Evolutionary conservation across 2,888 invertebrate genomes (phyloP).

Genomic region (Synergus umbraculus): DNA sequence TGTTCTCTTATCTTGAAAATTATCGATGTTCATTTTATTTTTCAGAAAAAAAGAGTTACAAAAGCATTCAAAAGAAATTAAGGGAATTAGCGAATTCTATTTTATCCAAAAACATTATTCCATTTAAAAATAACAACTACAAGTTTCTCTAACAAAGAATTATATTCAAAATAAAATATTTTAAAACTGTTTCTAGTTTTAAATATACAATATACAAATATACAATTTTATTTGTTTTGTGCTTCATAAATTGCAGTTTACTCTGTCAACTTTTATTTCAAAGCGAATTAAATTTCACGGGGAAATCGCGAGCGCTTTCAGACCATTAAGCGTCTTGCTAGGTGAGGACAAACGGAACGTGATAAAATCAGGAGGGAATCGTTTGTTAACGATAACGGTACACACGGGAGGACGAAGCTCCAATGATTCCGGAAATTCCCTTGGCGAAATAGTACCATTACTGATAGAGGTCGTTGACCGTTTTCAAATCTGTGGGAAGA

Average conservation of each 20-base stretch:
- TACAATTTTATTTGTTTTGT: background rate
- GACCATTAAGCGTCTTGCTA: slow-evolving; percentile 6
- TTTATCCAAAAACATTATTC: too few relatives aligned
- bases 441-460: background rate
- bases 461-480: background rate
- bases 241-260: background rate
- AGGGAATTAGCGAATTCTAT: background rate
- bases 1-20: background rate
- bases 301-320: background rate
- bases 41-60: background rate
- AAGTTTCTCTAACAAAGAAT: too few relatives aligned
- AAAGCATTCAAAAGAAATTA: background rate
- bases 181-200: too few relatives aligned
- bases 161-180: too few relatives aligned
- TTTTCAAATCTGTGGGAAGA: background rate
- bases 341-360: background rate
- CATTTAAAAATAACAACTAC: too few relatives aligned
- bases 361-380: slow-evolving; percentile 13
- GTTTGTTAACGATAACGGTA: slow-evolving; percentile 12
- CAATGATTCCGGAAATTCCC: background rate
- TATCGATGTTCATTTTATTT: background rate
- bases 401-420: background rate
- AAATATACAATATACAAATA: too few relatives aligned
- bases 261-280: background rate
- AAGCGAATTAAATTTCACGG: background rate